Evolutionary conservation across 92 coral and sea anemone genomes (phyloP), one percentile per base, ranked within the genome.

Genomic region (Phenganax subtilis): DNA sequence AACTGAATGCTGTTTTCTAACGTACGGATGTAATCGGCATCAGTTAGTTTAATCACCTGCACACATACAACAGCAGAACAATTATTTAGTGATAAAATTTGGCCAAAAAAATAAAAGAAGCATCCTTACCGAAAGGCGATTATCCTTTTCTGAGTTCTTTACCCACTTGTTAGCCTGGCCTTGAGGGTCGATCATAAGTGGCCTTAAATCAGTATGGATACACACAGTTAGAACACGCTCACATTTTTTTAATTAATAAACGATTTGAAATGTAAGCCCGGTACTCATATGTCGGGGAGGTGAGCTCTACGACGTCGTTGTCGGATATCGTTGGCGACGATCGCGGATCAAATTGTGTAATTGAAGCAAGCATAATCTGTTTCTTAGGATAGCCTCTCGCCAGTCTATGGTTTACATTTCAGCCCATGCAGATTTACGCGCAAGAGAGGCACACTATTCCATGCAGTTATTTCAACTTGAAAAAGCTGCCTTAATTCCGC

Each of bases 81-180:
- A 77, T 54, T 59, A 12, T 12, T 54, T 11, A 10, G 77, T 0
- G 60, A 16, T 51, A 3, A 59, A 30, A 77, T 10, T 27, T 15
- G 27, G 31, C 12, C 10, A 28, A 16, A 71, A n/a, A 37, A 25
- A 10, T n/a, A 70, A 58, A 8, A 29, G 56, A 72, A 12, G 58
- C 28, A 30, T 72, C 29, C 97, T 77, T 88, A 94, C 99, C 78
- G 99, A 96, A 25, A 96, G 93, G 57, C 93, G 96, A 44, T 82
- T 88, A 25, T 96, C 99, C 72, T 96, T 96, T 76, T 96, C 99
- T 6, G 99, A 90, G 84, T 96, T 96, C 85, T 96, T 96, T 7
- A 96, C 93, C 99, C 99, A 96, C 84, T 96, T 96, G 89, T 96
- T 96, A 54, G 99, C 99, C 81, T 96, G 99, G 75, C 99, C 99